Base-by-base conservation (phyloP, 2,888 invertebrate species). In the Pristionchus exspectatus region DNA sequence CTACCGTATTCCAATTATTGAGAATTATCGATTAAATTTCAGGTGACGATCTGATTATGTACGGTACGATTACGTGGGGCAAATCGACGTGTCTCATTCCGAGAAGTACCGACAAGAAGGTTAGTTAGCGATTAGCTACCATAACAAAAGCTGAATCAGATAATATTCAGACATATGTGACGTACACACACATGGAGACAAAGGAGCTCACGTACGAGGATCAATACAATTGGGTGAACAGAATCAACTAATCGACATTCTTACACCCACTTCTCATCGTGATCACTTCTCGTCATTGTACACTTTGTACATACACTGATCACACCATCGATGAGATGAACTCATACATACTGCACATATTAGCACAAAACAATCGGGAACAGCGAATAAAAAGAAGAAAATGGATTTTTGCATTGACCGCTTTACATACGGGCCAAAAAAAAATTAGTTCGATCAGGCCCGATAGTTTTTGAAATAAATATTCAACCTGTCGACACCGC, bases 11-110 rank as follows among this genome's bases (percentile, higher is more conserved):
- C 27, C 33, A 7, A 5, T 81, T 2, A 44, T 44, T 50, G 24
- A 2, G 38, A n/a, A 12, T 44, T 81, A 21, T 44, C 1, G 81
- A 50, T 12, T n/a, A 30, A n/a, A 81, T 50, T 91, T 59, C 77
- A 93, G 93, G 90, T 50, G 93, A 93, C 81, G 91, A 93, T 54
- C 90, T 93, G 38, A 93, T 93, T 85, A 90, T 91, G 90, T 92
- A 92, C 91, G 89, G 91, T 18, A 92, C 93, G 88, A 83, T 90
- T 21, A 92, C 92, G 10, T 93, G 93, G 93, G 93, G 92, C 14
- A 87, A 91, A 27, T 92, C 93, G 21, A 93, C 93, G 16, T 92
- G 92, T 9, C 84, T 92, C 14, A 92, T 93, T 77, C 93, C 93
- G 16, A 87, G 90, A 33, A 91, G 91, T 44, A 91, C 91, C 83